Evolutionary conservation across 2,888 invertebrate genomes (phyloP).

Genomic region (Nomada flava): DNA sequence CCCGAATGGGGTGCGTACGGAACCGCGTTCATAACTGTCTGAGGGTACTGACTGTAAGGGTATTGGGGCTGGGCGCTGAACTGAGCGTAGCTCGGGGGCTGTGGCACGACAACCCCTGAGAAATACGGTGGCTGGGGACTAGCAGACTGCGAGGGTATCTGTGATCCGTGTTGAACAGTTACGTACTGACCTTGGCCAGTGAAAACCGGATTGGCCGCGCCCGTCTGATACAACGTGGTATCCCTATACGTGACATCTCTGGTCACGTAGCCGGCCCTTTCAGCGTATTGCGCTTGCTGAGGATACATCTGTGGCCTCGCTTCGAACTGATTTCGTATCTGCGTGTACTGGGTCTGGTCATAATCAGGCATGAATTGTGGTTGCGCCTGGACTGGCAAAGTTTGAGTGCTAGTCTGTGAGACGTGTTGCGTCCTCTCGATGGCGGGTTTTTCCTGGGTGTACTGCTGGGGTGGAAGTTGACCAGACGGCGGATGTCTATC

Average conservation of each 20-base stretch:
- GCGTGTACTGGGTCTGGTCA: conserved; percentile 78
- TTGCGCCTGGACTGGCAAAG: conserved; percentile 79
- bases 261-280: conserved; percentile 80
- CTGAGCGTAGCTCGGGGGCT: conserved; percentile 70
- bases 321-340: conserved; percentile 79
- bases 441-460: conserved; percentile 74
- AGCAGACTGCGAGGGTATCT: conserved; percentile 78
- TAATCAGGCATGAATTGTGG: conserved; percentile 80
- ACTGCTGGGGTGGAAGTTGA: conserved; percentile 76
- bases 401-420: conserved; percentile 79
- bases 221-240: conserved; percentile 74
- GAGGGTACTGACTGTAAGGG: conserved; percentile 80
- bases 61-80: conserved; percentile 77
- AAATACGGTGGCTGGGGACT: conserved; percentile 81
- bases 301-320: conserved; percentile 79
- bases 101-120: conserved; percentile 76
- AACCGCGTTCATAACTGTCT: conserved; percentile 80
- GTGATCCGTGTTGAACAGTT: conserved; percentile 77
- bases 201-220: conserved; percentile 75
- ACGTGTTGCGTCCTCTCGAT: conserved; percentile 77
- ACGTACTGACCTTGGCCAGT: conserved; percentile 79
- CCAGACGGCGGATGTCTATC: conserved; percentile 77
- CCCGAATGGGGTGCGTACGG: conserved; percentile 77
- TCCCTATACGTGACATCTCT: conserved; percentile 80
- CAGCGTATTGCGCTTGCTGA: conserved; percentile 75